Percentiles rank a stretch among this genome's conserved stretches.
Evolutionary conservation across 2,797 vertebrate species (phyloP).

Genomic region (Centroberyx gerrardi): DNA sequence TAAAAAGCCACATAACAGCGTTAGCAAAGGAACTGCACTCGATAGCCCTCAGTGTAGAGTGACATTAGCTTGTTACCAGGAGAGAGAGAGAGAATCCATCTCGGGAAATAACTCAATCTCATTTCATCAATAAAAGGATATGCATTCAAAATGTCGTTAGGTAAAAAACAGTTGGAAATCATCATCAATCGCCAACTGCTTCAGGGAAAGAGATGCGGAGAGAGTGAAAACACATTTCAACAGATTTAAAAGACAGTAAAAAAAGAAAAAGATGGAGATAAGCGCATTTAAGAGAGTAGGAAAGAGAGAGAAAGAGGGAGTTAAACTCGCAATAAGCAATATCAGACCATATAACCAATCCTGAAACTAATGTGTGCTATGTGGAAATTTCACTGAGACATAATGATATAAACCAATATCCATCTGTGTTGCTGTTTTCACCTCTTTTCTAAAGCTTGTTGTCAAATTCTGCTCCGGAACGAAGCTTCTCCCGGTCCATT

Average conservation of each 20-base stretch:
- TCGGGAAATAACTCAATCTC: neutral
- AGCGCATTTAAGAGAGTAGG: neutral
- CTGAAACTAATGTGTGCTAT: no score
- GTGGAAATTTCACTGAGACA: no score
- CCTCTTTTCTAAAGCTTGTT: no score
- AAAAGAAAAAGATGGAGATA: slow-evolving; percentile 16
- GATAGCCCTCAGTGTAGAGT: slow-evolving; percentile 52
- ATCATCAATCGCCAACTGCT: no score
- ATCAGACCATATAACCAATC: no score
- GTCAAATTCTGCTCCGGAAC: no score
- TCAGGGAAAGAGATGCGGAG: neutral
- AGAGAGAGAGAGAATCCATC: slow-evolving; percentile 7
- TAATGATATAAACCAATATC: no score
- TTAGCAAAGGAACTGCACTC: slow-evolving; percentile 68
- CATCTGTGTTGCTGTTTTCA: no score
- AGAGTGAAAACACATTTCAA: slow-evolving; percentile 4
- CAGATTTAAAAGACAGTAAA: slow-evolving; percentile 5
- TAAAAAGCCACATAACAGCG: slow-evolving; percentile 77
- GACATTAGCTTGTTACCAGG: slow-evolving; percentile 58
- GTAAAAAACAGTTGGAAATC: no score
- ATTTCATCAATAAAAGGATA: neutral
- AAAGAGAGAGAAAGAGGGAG: no score
- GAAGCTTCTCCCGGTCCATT: no score
- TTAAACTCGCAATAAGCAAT: no score
- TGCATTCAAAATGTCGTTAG: neutral